phyloP scores from a whole-genome alignment of 2,113 vertebrate genomes.

The Chloropsis cyanopogon region DNA sequence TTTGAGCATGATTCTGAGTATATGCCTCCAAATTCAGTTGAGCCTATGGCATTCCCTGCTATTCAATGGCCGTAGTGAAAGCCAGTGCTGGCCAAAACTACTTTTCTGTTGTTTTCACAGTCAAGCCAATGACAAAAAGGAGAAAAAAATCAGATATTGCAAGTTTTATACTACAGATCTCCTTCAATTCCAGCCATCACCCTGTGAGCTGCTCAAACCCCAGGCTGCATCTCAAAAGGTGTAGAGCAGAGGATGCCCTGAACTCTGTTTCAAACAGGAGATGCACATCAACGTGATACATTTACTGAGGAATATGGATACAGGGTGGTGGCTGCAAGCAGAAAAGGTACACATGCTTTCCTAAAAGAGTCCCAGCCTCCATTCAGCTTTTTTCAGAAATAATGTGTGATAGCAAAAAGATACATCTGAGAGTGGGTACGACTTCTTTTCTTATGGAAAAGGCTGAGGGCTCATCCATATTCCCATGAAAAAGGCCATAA shows the following conservation, averaged over 20 bases:
- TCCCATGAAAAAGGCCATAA: not conserved
- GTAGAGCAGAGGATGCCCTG: not conserved
- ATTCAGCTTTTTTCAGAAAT: not conserved
- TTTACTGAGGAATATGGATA: not conserved
- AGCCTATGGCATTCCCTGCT: not conserved
- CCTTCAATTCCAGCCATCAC: not conserved
- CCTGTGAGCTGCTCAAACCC: not conserved
- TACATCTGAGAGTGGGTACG: not conserved
- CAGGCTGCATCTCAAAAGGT: not conserved
- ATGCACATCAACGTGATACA: rapidly evolving
- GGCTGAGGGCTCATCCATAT: not conserved
- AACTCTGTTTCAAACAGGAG: not conserved
- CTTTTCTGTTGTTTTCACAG: not conserved
- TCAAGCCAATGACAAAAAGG: not conserved
- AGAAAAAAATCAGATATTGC: not conserved
- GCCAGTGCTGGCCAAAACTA: not conserved
- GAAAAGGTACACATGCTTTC: not conserved
- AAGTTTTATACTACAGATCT: not conserved
- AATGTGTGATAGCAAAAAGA: not conserved
- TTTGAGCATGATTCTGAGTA: not conserved
- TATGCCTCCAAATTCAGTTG: not conserved
- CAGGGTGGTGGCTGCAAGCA: not conserved
- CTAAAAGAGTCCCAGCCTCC: not conserved
- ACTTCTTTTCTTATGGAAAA: not conserved
- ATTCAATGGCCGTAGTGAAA: not conserved